A percentile compares a stretch with the other conserved stretches of the same genome.
Evolutionary conservation across 37 sponge, comb jelly and placozoan species (phyloP).

Genomic region (Axinella damicornis): DNA sequence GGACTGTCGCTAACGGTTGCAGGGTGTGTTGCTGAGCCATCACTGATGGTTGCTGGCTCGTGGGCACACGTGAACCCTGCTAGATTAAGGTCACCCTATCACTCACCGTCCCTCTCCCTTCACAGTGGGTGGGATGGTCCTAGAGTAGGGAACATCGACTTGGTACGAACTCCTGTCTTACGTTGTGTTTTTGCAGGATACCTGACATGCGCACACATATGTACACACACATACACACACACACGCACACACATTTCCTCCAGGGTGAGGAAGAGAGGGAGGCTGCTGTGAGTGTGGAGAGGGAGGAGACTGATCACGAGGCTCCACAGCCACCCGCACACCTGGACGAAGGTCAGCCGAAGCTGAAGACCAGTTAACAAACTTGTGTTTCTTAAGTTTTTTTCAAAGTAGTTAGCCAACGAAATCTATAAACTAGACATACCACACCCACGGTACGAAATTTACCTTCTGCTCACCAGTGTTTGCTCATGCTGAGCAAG

Average conservation of each 20-base stretch:
- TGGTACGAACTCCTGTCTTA: too few species aligned
- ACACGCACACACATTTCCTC: neutral
- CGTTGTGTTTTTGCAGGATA: too few species aligned
- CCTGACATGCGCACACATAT: too few species aligned
- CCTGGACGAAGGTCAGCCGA: neutral
- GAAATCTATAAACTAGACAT: too few species aligned
- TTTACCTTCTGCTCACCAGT: too few species aligned
- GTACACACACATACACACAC: too few species aligned
- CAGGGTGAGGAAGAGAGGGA: neutral
- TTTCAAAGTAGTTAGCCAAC: too few species aligned
- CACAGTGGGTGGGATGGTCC: constrained; percentile 33
- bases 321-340: neutral
- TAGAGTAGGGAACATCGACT: constrained; percentile 17
- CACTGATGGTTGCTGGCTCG: neutral
- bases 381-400: too few species aligned
- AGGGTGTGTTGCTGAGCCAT: neutral
- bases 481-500: too few species aligned
- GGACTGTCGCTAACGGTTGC: neutral
- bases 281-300: neutral
- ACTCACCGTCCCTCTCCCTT: constrained; percentile 40
- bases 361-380: neutral
- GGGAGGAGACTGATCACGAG: neutral
- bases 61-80: constrained; percentile 1
- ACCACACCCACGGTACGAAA: too few species aligned
- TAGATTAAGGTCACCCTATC: neutral